Conservation (phyloP, 2,797 vertebrate genomes). For the Rhincodon typus region DNA sequence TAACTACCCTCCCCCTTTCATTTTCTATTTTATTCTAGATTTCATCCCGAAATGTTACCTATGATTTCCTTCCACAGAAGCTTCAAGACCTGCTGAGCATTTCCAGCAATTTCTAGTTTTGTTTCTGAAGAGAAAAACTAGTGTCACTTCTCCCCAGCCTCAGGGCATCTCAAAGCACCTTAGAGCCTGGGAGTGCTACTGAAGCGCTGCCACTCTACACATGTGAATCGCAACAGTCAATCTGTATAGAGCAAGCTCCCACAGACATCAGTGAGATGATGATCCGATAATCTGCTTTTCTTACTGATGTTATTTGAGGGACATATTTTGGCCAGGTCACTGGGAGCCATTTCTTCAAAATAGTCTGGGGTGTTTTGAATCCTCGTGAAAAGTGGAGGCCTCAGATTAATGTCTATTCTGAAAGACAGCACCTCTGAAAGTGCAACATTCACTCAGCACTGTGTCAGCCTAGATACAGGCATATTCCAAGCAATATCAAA, state of each 20-base stretch:
- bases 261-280: not conserved
- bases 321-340: not conserved
- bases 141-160: not conserved
- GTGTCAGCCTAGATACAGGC: not conserved
- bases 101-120: too few species aligned
- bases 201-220: not conserved
- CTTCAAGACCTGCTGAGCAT: too few species aligned
- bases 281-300: not conserved
- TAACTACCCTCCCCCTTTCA: not conserved
- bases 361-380: not conserved
- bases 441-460: not conserved
- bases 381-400: not conserved
- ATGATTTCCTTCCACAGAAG: too few species aligned
- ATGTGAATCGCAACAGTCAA: too few species aligned
- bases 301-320: not conserved
- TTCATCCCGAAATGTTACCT: too few species aligned
- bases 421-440: not conserved
- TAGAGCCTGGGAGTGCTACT: not conserved
- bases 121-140: not conserved
- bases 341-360: not conserved
- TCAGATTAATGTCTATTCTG: not conserved
- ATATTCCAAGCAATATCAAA: not conserved
- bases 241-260: not conserved
- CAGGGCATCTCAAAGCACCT: not conserved
- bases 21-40: not conserved